Percentiles rank a stretch among this genome's conserved stretches.
Conservation (phyloP, 2,888 invertebrate species). For the Vesta saturnalis region DNA sequence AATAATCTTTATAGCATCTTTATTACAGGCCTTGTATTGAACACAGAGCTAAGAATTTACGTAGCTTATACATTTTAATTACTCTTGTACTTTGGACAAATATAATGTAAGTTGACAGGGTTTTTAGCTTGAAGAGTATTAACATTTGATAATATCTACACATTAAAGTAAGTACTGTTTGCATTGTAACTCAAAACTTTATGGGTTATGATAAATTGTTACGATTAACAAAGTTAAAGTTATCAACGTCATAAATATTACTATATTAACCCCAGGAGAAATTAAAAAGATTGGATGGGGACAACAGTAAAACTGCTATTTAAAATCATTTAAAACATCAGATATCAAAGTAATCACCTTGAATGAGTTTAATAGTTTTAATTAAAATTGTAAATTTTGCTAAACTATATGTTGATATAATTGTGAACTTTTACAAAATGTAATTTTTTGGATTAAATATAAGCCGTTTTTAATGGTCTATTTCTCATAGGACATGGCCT, state of each 20-base stretch:
- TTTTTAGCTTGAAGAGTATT: no score
- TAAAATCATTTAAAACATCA: slow-evolving; percentile 1
- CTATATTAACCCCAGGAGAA: slow-evolving; percentile 7
- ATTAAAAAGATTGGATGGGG: slow-evolving; percentile 11
- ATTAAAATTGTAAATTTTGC: not conserved
- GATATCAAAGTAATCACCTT: not conserved
- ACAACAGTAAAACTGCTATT: slow-evolving; percentile 1
- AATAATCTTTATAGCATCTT: no score
- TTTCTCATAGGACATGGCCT: not conserved
- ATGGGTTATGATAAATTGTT: slow-evolving; percentile 10
- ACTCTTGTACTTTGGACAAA: no score
- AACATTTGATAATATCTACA: not conserved
- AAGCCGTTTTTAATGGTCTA: not conserved
- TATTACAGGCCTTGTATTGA: no score
- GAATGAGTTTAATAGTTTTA: not conserved
- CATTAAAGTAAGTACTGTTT: not conserved
- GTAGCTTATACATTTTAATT: no score
- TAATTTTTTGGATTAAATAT: not conserved
- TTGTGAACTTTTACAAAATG: not conserved
- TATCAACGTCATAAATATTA: slow-evolving; percentile 14
- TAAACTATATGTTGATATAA: no score
- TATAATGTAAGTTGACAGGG: not conserved
- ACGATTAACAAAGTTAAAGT: slow-evolving; percentile 12
- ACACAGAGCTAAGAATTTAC: no score
- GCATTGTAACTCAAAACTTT: not conserved